Percentiles rank a stretch among this genome's conserved stretches.
phyloP scores from a whole-genome alignment of 2,113 vertebrate genomes.

The Thomomys bottae region DNA sequence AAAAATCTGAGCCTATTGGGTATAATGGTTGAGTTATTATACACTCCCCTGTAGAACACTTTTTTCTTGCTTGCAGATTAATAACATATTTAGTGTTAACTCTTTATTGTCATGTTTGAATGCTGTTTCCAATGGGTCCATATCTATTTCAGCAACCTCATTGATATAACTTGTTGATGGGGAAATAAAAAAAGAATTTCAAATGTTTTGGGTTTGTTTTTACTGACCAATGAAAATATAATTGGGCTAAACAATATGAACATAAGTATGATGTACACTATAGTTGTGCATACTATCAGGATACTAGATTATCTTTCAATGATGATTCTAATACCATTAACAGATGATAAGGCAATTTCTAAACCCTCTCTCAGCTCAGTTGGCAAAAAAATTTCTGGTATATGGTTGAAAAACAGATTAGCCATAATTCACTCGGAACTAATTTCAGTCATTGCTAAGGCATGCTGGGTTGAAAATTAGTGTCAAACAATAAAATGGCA shows the following conservation, averaged over 20 bases:
- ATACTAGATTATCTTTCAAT: neutral
- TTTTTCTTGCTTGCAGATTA: neutral
- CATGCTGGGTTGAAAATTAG: conserved; percentile 87
- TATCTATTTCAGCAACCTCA: neutral
- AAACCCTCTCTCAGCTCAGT: conserved; percentile 68
- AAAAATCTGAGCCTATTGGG: conserved; percentile 3
- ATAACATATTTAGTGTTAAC: neutral
- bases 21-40: neutral
- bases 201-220: neutral
- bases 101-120: neutral
- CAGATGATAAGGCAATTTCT: conserved; percentile 42
- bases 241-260: conserved; percentile 11
- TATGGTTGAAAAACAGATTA: conserved; percentile 84
- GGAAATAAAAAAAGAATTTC: conserved; percentile 26
- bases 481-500: conserved; percentile 87
- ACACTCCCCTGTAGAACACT: neutral
- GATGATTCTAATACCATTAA: neutral
- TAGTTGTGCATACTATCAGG: neutral
- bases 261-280: neutral
- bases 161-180: conserved; percentile 57
- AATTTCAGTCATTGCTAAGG: conserved; percentile 87
- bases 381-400: conserved; percentile 77
- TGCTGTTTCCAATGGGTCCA: neutral
- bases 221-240: neutral
- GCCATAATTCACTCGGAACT: conserved; percentile 86